Percentiles rank a stretch among this genome's conserved stretches.
These are phyloP conservation scores for Vollenhovia emeryi DNA, from an alignment of 1,140 invertebrate genomes.

Conservation along the genomic window DNA sequence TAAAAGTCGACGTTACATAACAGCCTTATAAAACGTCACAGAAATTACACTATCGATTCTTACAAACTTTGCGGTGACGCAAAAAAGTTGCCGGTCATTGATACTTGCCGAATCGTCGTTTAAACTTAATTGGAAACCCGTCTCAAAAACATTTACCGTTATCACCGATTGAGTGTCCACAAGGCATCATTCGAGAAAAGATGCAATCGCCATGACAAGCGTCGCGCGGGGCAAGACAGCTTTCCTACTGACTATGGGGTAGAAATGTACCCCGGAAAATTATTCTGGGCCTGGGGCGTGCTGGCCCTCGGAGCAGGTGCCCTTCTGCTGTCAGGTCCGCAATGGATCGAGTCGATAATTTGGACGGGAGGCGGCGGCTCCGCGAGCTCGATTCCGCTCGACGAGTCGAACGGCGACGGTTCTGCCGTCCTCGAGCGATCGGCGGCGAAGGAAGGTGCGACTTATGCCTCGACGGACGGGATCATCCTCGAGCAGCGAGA, in stretches of 20 bases:
- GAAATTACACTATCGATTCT: neutral
- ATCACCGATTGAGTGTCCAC: neutral
- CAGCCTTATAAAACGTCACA: neutral
- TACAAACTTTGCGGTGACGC: neutral
- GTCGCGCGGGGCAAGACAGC: constrained; percentile 29
- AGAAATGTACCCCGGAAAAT: constrained; percentile 80
- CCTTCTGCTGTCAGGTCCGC: constrained; percentile 63
- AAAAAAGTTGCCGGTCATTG: neutral
- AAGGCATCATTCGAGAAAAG: neutral
- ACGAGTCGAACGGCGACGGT: neutral
- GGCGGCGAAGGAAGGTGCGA: neutral
- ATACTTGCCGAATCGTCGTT: neutral
- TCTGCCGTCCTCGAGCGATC: neutral
- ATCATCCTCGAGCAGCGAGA: neutral
- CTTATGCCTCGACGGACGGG: neutral
- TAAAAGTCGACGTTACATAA: neutral
- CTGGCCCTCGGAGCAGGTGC: constrained; percentile 74
- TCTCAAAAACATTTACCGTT: neutral
- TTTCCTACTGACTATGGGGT: constrained; percentile 79
- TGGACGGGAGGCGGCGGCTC: neutral
- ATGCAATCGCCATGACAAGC: constrained; percentile 37
- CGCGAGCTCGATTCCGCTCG: neutral
- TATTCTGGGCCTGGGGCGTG: constrained; percentile 74
- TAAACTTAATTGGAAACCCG: neutral
- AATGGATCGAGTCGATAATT: constrained; percentile 34